Conservation (phyloP, 2,113 vertebrate species). For the Triplophysa siluroides region DNA sequence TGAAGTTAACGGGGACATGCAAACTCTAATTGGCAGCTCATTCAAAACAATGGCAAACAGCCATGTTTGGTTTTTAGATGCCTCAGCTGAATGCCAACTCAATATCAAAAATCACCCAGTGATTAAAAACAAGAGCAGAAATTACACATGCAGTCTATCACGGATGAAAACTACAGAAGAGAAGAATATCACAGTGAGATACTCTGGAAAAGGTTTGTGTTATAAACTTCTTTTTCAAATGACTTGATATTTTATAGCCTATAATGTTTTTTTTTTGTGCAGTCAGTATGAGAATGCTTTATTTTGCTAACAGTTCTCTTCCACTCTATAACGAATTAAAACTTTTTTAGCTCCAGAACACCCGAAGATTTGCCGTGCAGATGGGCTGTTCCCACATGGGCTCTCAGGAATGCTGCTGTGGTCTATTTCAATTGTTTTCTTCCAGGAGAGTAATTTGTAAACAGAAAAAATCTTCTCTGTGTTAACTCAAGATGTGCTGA, state of each 20-base stretch:
- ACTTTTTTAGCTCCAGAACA: constrained; percentile 1
- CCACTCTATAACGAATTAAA: not conserved
- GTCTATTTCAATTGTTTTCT: constrained; percentile 36
- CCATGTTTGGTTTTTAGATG: not conserved
- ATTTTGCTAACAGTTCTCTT: too few species aligned
- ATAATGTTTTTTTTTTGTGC: too few species aligned
- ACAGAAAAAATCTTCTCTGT: not conserved
- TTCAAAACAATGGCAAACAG: fast-evolving
- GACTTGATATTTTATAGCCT: not conserved
- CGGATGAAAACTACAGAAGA: not conserved
- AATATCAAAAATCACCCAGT: not conserved
- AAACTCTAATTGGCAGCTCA: not conserved
- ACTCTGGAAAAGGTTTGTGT: constrained; percentile 45
- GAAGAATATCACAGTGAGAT: constrained; percentile 37
- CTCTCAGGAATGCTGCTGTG: constrained; percentile 34
- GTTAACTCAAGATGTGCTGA: too few species aligned
- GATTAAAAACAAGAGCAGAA: fast-evolving
- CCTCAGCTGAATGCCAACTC: not conserved
- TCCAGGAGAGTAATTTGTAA: not conserved
- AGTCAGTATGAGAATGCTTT: too few species aligned
- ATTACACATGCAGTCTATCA: constrained; percentile 46
- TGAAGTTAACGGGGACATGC: fast-evolving
- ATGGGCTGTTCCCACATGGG: constrained; percentile 26
- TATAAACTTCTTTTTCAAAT: not conserved
- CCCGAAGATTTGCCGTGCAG: not conserved